Percentiles rank a stretch among this genome's conserved stretches.
Conservation (phyloP, 1,140 invertebrate species). For the Sminthurinus signatus region DNA sequence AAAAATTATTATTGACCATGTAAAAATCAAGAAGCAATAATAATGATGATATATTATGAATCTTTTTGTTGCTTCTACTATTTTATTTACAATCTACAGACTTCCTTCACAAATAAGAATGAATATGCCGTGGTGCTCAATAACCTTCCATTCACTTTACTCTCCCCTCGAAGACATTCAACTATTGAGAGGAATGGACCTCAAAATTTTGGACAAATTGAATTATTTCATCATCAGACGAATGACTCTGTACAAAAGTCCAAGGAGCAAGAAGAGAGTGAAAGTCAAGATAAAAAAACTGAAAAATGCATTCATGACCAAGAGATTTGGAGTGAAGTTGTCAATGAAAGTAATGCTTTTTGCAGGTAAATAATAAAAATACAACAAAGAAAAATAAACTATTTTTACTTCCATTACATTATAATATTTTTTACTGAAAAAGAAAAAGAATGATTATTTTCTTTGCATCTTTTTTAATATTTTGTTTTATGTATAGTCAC, state of each 20-base stretch:
- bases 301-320: background rate
- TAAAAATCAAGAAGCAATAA: too few relatives aligned
- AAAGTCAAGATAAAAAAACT: background rate
- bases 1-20: background rate
- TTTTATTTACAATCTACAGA: too few relatives aligned
- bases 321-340: background rate
- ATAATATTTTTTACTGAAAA: background rate
- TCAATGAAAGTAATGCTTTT: background rate
- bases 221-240: conserved; percentile 19
- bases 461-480: background rate
- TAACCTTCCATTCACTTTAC: conserved; percentile 26
- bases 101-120: conserved; percentile 29
- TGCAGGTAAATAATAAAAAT: background rate
- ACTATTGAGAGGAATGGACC: conserved; percentile 13
- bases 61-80: too few relatives aligned
- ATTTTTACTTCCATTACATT: too few relatives aligned
- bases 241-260: too few relatives aligned
- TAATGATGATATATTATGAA: too few relatives aligned
- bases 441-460: too few relatives aligned
- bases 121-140: conserved; percentile 36
- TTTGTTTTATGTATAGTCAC: conserved; percentile 17
- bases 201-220: conserved; percentile 27
- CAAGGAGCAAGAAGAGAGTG: background rate
- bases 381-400: too few relatives aligned
- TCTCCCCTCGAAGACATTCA: background rate